Conservation (phyloP, 2,888 invertebrate species). For the Tanypteryx hageni region DNA sequence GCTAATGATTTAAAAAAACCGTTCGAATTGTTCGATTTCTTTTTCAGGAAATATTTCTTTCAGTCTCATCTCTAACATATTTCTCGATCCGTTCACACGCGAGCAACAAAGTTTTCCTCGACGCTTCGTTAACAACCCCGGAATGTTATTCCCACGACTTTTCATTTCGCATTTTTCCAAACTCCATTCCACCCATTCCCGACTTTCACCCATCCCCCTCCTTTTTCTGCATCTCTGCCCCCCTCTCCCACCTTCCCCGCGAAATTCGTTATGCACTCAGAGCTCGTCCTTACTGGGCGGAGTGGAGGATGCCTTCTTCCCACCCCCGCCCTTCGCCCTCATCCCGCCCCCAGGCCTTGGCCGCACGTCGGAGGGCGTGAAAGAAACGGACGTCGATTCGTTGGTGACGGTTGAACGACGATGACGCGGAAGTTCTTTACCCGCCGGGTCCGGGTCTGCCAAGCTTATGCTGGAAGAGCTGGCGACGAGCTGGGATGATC, state of each 20-base stretch:
- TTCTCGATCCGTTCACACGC: too few relatives aligned
- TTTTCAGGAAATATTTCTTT: too few relatives aligned
- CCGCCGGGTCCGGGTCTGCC: slow-evolving; percentile 78
- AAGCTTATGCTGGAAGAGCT: slow-evolving; percentile 77
- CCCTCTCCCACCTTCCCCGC: neutral
- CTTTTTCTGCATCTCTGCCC: neutral
- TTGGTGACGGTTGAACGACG: slow-evolving; percentile 67
- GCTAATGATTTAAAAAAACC: too few relatives aligned
- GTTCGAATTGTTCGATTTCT: too few relatives aligned
- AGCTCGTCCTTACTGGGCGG: slow-evolving; percentile 67
- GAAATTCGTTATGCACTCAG: slow-evolving; percentile 4
- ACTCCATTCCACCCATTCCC: too few relatives aligned
- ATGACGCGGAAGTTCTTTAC: slow-evolving; percentile 66
- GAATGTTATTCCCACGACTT: too few relatives aligned
- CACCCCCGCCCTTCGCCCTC: slow-evolving; percentile 34
- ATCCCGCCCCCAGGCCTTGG: slow-evolving; percentile 65
- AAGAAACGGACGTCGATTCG: slow-evolving; percentile 66
- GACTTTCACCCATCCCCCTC: too few relatives aligned
- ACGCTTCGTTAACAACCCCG: too few relatives aligned
- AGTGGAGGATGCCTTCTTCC: neutral
- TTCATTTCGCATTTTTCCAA: too few relatives aligned
- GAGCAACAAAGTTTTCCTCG: too few relatives aligned
- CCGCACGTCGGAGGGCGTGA: slow-evolving; percentile 68
- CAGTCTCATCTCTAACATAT: too few relatives aligned
- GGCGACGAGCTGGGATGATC: slow-evolving; percentile 27